Percentiles rank a stretch among this genome's conserved stretches.
Conservation (phyloP, 2,113 vertebrate species). For the Oreochromis tanganicae region DNA sequence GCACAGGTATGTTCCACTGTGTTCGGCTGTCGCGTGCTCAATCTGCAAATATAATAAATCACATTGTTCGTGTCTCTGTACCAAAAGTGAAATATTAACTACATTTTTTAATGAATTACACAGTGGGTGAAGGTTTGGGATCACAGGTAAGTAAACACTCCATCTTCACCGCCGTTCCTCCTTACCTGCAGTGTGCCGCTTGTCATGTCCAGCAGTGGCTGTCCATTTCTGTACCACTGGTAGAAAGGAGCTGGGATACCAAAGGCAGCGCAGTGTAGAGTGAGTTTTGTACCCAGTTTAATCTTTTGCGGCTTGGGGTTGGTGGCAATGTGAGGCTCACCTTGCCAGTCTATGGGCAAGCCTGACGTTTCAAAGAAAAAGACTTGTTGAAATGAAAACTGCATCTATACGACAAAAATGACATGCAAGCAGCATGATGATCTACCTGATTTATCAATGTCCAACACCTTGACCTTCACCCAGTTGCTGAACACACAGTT, state of each 20-base stretch:
- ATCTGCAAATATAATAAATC: conserved; percentile 51
- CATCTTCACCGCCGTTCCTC: not conserved
- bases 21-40: conserved; percentile 27
- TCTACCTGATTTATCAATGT: conserved; percentile 63
- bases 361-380: conserved; percentile 18
- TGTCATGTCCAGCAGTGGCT: conserved; percentile 55
- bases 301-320: conserved; percentile 68
- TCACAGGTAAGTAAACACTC: not conserved
- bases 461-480: conserved; percentile 79
- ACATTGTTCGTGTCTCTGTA: not conserved
- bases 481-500: conserved; percentile 75
- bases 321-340: conserved; percentile 71
- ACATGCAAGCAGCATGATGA: not conserved
- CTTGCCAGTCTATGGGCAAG: conserved; percentile 72
- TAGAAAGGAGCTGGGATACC: conserved; percentile 78
- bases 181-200: conserved; percentile 72
- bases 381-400: not conserved
- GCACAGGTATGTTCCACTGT: conserved; percentile 77
- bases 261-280: conserved; percentile 74
- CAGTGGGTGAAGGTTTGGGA: not conserved
- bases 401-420: not conserved
- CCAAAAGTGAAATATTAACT: conserved; percentile 3
- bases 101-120: not conserved
- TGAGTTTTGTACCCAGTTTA: conserved; percentile 40
- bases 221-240: conserved; percentile 84